Evolutionary conservation across 2,888 invertebrate species (phyloP), one percentile per base, ranked within the genome.

Genomic region (Rhimphoctona megacephalus): DNA sequence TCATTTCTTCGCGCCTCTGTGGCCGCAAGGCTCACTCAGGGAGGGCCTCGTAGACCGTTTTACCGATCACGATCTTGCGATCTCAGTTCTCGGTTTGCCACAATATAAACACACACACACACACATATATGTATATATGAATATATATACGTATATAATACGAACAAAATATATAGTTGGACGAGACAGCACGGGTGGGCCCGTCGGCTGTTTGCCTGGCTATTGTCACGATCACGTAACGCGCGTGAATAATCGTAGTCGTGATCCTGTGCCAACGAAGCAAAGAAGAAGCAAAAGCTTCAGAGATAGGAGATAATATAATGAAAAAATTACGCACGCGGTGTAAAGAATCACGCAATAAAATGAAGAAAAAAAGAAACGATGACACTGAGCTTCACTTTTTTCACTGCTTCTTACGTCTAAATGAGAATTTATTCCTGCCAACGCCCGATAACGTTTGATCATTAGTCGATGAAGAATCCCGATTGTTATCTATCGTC

Each of bases 171-270:
- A 36, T 66, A 22, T 74, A 72, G 80, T 46, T 39, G 73, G 61
- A 74, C 49, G 52, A 25, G 54, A 67, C 72, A 73, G 66, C 86
- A 84, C 85, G 86, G 87, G 89, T 89, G 88, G 88, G 78, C 88
- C 73, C 79, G 81, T 66, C 83, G 78, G 79, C 86, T 85, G 78
- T 81, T 84, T 82, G 43, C 74, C 74, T 19, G 79, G 86, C 87
- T 87, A 89, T 89, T 88, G 89, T 87, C 88, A 87, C 85, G 87
- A 87, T 77, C 85, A 85, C 85, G 85, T 87, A 87, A 85, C 78
- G 70, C 84, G 85, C 84, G 85, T 87, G 87, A 89, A 88, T 89
- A 88, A 89, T 89, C 88, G 84, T 70, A 81, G 84, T 85, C 87
- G 88, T 85, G 88, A 85, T 85, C 57, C 43, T 74, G 43, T 9